phyloP scores from a whole-genome alignment of 2,888 invertebrate genomes.

The Priocnemis perturbator region DNA sequence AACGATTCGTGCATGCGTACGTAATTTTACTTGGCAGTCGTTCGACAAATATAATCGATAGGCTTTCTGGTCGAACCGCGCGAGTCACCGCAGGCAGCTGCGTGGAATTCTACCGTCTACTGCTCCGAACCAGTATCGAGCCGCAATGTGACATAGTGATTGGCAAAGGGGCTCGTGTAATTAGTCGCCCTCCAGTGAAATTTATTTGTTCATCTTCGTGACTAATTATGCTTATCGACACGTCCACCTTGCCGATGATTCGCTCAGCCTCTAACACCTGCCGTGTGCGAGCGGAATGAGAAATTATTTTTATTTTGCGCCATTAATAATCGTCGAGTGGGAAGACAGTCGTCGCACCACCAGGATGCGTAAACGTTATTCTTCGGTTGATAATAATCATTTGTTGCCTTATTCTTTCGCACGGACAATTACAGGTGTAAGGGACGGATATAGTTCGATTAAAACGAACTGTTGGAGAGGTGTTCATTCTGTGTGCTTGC shows the following conservation, averaged over 20 bases:
- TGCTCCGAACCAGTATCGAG: conserved; percentile 34
- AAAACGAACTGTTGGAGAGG: too few species aligned
- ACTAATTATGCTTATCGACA: conserved; percentile 45
- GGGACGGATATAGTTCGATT: neutral
- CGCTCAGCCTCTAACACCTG: neutral
- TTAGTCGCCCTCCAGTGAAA: conserved; percentile 44
- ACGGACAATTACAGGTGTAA: too few species aligned
- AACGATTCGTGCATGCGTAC: neutral
- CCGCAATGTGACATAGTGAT: conserved; percentile 51
- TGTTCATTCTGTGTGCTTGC: too few species aligned
- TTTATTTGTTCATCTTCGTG: conserved; percentile 43
- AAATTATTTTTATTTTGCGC: too few species aligned
- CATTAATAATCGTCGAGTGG: too few species aligned
- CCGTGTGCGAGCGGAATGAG: too few species aligned
- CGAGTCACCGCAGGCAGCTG: conserved; percentile 20
- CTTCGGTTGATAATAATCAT: too few species aligned
- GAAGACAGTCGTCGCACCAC: too few species aligned
- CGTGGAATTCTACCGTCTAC: conserved; percentile 44
- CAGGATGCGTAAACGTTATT: too few species aligned
- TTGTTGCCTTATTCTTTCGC: too few species aligned
- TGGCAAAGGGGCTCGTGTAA: conserved; percentile 59
- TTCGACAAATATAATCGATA: conserved; percentile 43
- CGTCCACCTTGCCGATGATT: conserved; percentile 26
- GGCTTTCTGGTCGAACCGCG: conserved; percentile 30
- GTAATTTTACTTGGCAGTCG: neutral